Percentiles rank a stretch among this genome's conserved stretches.
Evolutionary conservation across 2,797 vertebrate genomes (phyloP).

Genomic region (Sparus aurata): DNA sequence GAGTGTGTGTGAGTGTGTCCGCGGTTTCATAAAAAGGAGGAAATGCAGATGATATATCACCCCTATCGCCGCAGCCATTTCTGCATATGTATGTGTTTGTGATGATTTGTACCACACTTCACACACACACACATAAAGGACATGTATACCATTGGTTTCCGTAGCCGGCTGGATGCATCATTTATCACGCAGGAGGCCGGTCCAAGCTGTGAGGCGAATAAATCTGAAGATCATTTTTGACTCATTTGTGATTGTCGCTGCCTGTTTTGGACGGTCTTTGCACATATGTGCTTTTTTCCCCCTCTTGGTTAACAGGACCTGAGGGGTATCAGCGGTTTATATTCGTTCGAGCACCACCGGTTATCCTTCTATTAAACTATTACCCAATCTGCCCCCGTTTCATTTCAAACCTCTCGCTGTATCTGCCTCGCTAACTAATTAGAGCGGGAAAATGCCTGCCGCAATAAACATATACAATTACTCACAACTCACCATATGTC

Average conservation of each 20-base stretch:
- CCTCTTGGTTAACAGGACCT: slow-evolving; percentile 18
- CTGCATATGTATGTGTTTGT: slow-evolving; percentile 45
- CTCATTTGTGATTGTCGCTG: slow-evolving; percentile 16
- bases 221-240: slow-evolving; percentile 35
- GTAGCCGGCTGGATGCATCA: slow-evolving; percentile 13
- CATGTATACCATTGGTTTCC: slow-evolving; percentile 18
- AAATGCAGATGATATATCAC: slow-evolving; percentile 52
- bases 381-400: slow-evolving; percentile 37
- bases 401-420: slow-evolving; percentile 6
- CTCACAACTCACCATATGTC: slow-evolving; percentile 41
- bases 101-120: slow-evolving; percentile 32
- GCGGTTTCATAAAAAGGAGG: slow-evolving; percentile 43
- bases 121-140: not conserved
- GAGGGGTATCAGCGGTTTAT: slow-evolving; percentile 10
- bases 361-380: slow-evolving; percentile 16
- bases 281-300: not conserved
- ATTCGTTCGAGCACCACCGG: slow-evolving; percentile 17
- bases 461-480: slow-evolving; percentile 32
- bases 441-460: slow-evolving; percentile 33
- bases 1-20: not conserved
- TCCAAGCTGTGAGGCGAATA: not conserved
- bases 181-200: slow-evolving; percentile 34
- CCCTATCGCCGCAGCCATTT: slow-evolving; percentile 14
- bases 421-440: slow-evolving; percentile 48
- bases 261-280: slow-evolving; percentile 5